Base-by-base conservation (phyloP, 1,140 invertebrate genomes). In the Chrysopa pallens region DNA sequence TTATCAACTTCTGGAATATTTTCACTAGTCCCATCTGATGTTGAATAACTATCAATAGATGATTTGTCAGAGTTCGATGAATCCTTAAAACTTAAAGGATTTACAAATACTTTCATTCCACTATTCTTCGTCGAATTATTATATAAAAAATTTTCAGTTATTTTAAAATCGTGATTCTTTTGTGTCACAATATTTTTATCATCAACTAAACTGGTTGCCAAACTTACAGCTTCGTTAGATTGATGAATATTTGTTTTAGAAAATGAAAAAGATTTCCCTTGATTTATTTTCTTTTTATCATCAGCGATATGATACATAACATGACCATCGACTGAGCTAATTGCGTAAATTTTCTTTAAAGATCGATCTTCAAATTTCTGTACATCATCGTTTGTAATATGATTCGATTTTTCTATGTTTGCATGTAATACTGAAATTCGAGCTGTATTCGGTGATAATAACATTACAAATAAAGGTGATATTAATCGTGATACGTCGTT, bases 391-490 rank as follows among this genome's bases (percentile, higher is more conserved):
- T 50, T 58, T 2, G 58, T 61, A 17, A 42, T 62, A 6, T 64
- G 66, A 43, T 74, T 74, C n/a, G 72, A 70, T 45, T 79, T 72
- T 35, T 82, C 66, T 40, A 88, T 77, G 54, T 78, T 83, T 1
- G 88, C 78, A 54, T 91, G 84, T 8, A 86, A 73, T 4, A 93
- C 80, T 38, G 85, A 86, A 46, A 93, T 75, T 23, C 89, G 70
- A 42, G 84, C 80, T 0, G 88, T 91, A 37, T 78, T 80, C 8
- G 84, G 75, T 49, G 86, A 76, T 1, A 93, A 63, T 2, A 94
- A 59, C 57, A 89, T 81, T 33, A 73, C 66, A 33, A 91, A 65
- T 6, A 90, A 60, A 1, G 88, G 84, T 50, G 84, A 84, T 6
- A 93, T 67, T 17, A 94, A 66, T 1, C 86, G 65, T 6, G 74